phyloP scores from a whole-genome alignment of 2,888 invertebrate species.

The Acholoe squamosa region DNA sequence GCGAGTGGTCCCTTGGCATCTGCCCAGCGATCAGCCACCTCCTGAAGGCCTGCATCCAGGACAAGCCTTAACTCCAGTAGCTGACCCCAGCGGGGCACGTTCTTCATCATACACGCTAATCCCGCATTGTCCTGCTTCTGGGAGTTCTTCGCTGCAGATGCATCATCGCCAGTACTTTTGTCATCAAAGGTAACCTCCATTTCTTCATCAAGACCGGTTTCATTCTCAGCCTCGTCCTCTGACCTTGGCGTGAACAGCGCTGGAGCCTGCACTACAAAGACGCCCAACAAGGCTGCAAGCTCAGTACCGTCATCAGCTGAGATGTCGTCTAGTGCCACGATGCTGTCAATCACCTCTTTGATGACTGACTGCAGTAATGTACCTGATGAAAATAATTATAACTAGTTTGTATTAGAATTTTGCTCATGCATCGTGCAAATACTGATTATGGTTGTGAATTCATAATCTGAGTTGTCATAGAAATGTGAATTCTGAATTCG shows the following conservation, averaged over 20 bases:
- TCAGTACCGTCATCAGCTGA: constrained; percentile 91
- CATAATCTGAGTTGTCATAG: no score
- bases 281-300: constrained; percentile 89
- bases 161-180: background rate
- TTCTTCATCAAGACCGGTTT: background rate
- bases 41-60: constrained; percentile 91
- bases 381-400: constrained; percentile 76
- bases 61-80: constrained; percentile 92
- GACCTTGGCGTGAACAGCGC: constrained; percentile 86
- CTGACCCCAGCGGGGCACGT: constrained; percentile 83
- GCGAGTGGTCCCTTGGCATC: constrained; percentile 94
- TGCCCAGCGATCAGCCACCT: constrained; percentile 92
- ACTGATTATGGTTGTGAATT: no score
- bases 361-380: constrained; percentile 88
- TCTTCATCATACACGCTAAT: constrained; percentile 70
- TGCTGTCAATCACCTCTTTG: constrained; percentile 86
- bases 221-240: constrained; percentile 65
- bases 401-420: no score
- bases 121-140: background rate
- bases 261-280: constrained; percentile 89
- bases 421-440: no score
- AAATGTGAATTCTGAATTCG: no score
- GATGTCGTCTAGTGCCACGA: constrained; percentile 89
- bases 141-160: background rate
- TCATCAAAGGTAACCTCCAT: background rate